These are phyloP conservation scores for Cirrhinus molitorella DNA, from an alignment of 2,797 vertebrate genomes.

Conservation along the genomic window DNA sequence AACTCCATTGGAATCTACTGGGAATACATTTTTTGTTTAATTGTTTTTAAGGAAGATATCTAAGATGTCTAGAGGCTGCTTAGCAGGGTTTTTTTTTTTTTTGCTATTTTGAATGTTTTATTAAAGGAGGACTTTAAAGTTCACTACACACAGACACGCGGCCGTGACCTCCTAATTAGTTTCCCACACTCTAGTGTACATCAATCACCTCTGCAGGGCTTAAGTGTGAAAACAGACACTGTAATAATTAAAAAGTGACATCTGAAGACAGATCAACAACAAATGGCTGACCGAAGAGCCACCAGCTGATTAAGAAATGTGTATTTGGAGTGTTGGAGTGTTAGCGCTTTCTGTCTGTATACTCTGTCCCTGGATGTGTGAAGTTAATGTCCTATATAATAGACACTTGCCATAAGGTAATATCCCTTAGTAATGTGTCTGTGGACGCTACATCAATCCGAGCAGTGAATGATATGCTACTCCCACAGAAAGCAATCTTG, in stretches of 20 bases:
- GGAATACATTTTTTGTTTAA: not conserved
- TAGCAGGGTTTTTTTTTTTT: too few species aligned
- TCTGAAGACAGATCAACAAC: slow-evolving; percentile 19
- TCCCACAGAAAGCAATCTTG: not conserved
- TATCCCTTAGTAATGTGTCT: not conserved
- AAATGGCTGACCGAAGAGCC: slow-evolving; percentile 36
- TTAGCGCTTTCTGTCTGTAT: slow-evolving; percentile 1
- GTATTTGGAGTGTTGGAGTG: not conserved
- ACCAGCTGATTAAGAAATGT: slow-evolving; percentile 26
- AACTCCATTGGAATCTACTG: not conserved
- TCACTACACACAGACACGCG: slow-evolving; percentile 7
- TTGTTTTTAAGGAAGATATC: not conserved
- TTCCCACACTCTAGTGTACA: slow-evolving; percentile 31
- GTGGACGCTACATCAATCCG: not conserved
- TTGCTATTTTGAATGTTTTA: not conserved
- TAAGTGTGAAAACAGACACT: slow-evolving; percentile 46
- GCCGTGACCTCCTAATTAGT: slow-evolving; percentile 32
- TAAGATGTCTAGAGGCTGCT: too few species aligned
- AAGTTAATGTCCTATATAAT: slow-evolving; percentile 11
- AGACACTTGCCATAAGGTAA: not conserved
- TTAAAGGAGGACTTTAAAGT: not conserved
- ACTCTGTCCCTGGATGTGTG: not conserved
- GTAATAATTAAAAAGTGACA: slow-evolving; percentile 31
- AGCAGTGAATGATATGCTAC: not conserved
- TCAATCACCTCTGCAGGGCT: slow-evolving; percentile 28